phyloP scores from a whole-genome alignment of 2,113 vertebrate species.

The Serilophus lunatus region DNA sequence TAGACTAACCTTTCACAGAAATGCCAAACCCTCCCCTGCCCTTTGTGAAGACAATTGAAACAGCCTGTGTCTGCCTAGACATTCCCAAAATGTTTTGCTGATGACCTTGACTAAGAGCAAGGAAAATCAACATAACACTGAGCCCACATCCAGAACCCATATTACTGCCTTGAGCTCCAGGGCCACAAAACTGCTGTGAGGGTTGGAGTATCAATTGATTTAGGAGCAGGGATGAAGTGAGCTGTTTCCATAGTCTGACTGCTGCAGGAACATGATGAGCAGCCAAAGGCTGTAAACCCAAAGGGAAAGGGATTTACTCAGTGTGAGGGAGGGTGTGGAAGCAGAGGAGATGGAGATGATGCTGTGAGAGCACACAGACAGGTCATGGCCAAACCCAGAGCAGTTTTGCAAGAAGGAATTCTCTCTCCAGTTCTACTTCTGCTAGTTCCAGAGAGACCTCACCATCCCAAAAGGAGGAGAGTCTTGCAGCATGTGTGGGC shows the following conservation, averaged over 20 bases:
- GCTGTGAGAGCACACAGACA: background rate
- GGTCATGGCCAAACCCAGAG: background rate
- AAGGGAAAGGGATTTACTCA: background rate
- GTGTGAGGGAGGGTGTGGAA: background rate
- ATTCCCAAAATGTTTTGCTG: background rate
- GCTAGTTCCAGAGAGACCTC: background rate
- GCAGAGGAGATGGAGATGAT: background rate
- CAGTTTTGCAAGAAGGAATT: background rate
- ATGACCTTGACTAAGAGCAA: conserved; percentile 19
- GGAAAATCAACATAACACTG: background rate
- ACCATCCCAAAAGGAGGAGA: background rate
- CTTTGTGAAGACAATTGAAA: conserved; percentile 29
- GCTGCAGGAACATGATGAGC: background rate
- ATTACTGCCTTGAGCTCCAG: background rate
- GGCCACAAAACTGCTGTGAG: background rate
- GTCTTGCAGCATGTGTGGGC: background rate
- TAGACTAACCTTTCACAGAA: conserved; percentile 42
- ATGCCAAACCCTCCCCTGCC: conserved; percentile 56
- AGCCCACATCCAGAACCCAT: background rate
- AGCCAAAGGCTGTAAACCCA: background rate
- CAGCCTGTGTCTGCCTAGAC: background rate
- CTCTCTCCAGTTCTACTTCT: background rate
- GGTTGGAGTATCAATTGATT: background rate
- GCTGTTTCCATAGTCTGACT: background rate
- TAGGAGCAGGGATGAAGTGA: background rate